Percentiles rank a stretch among this genome's conserved stretches.
phyloP scores from a whole-genome alignment of 1,140 invertebrate species.

The Bacillus rossius region DNA sequence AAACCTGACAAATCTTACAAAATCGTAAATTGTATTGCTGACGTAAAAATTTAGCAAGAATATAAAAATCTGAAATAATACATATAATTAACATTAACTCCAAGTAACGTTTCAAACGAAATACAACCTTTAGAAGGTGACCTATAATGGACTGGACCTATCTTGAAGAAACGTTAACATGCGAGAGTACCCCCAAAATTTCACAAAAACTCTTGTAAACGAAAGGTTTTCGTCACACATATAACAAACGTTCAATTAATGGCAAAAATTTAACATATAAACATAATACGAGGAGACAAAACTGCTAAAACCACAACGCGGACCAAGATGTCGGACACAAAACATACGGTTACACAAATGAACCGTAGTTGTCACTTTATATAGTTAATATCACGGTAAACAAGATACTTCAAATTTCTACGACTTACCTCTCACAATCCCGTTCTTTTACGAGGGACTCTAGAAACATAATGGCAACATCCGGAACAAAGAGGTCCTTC shows the following conservation, averaged over 20 bases:
- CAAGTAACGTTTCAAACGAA: background rate
- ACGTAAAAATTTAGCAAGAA: no score
- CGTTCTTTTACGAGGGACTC: conserved; percentile 17
- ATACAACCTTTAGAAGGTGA: background rate
- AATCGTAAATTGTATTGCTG: no score
- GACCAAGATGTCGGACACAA: background rate
- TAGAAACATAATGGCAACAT: conserved; percentile 19
- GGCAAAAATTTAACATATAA: background rate
- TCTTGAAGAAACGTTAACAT: background rate
- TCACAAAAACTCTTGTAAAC: no score
- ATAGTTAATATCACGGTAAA: no score
- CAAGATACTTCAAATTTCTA: background rate
- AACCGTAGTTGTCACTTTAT: no score
- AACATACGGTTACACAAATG: background rate
- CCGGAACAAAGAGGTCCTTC: conserved; percentile 23
- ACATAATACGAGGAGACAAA: background rate
- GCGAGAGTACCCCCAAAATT: no score
- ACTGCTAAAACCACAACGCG: background rate
- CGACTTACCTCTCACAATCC: conserved; percentile 19
- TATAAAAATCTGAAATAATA: no score
- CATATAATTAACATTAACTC: no score
- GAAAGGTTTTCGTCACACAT: no score
- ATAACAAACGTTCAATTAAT: no score
- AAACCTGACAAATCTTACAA: no score
- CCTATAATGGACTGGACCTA: background rate